Evolutionary conservation across 2,797 vertebrate genomes (phyloP).

Genomic region (Mastacembelus armatus): DNA sequence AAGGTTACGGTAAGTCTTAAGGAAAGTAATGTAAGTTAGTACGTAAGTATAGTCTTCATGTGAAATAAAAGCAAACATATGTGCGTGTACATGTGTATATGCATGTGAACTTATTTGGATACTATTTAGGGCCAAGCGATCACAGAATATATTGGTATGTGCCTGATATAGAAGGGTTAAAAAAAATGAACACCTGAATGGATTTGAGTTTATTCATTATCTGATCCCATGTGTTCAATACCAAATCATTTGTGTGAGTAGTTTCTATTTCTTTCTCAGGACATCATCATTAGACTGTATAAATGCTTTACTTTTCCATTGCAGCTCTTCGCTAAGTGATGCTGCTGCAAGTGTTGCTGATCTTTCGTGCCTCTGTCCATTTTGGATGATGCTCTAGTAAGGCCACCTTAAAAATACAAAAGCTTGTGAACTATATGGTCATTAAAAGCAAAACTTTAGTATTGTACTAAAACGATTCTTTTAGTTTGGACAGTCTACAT

Average conservation of each 20-base stretch:
- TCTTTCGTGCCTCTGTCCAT: not conserved
- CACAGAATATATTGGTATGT: no score
- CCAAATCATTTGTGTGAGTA: not conserved
- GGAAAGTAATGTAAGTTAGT: no score
- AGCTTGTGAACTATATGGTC: not conserved
- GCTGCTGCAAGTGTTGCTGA: not conserved
- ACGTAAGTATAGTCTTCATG: no score
- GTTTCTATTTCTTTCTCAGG: not conserved
- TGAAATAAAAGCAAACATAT: no score
- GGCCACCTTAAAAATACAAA: not conserved
- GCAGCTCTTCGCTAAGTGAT: not conserved
- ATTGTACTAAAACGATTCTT: slow-evolving; percentile 5
- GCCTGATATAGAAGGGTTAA: no score
- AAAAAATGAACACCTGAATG: no score
- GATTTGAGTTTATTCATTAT: not conserved
- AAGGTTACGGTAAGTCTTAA: no score
- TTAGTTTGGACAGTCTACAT: not conserved
- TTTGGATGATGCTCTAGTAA: not conserved
- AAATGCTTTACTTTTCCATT: not conserved
- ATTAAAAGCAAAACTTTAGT: slow-evolving; percentile 11
- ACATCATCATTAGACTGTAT: not conserved
- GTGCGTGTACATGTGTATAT: no score
- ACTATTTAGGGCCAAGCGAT: no score
- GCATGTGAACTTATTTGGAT: no score
- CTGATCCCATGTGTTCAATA: not conserved